These are phyloP conservation scores for Pilophorus perplexus DNA, from an alignment of 2,888 invertebrate species.

Conservation along the genomic window DNA sequence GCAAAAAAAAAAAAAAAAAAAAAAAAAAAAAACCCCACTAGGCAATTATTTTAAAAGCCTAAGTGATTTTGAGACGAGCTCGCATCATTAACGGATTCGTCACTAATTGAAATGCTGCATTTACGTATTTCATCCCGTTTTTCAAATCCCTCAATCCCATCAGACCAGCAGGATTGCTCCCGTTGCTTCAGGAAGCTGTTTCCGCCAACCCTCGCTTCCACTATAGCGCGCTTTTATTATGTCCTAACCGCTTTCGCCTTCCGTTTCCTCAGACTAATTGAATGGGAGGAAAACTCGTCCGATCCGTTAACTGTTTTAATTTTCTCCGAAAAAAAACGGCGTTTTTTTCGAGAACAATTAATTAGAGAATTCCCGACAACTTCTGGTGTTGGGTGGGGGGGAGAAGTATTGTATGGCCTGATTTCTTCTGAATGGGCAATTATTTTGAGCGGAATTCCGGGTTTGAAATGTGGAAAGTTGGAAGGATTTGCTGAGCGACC, in stretches of 20 bases:
- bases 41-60: constrained; percentile 13
- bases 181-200: neutral
- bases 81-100: constrained; percentile 20
- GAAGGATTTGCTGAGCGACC: no score
- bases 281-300: constrained; percentile 1
- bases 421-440: no score
- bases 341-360: constrained; percentile 17
- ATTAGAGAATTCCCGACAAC: neutral
- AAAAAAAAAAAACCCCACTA: no score
- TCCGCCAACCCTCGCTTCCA: neutral
- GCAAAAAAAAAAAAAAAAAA: no score
- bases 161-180: neutral
- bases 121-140: constrained; percentile 11
- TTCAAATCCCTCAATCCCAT: constrained; percentile 17
- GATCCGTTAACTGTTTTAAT: constrained; percentile 33
- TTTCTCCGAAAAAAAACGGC: constrained; percentile 19
- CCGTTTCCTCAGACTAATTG: constrained; percentile 4
- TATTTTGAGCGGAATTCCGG: no score
- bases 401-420: no score
- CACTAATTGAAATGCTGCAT: constrained; percentile 36
- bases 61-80: neutral
- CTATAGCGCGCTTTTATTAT: constrained; percentile 18
- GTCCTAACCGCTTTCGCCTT: neutral
- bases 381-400: neutral
- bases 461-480: no score